Percentiles rank a stretch among this genome's conserved stretches.
phyloP scores from a whole-genome alignment of 2,113 vertebrate species.

The Vidua macroura region DNA sequence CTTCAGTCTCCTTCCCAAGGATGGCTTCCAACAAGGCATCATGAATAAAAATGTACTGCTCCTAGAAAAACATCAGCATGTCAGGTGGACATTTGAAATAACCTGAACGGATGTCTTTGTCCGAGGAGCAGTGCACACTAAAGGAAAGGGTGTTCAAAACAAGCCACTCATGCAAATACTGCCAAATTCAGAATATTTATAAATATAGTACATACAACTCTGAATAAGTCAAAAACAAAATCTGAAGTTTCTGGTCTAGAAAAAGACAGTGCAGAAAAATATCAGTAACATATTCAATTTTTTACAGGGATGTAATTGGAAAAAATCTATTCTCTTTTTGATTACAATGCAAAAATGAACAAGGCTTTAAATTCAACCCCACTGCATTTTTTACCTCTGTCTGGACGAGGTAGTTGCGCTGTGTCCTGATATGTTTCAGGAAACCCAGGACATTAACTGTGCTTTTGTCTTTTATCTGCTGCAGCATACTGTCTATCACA shows the following conservation, averaged over 20 bases:
- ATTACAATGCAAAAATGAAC: not conserved
- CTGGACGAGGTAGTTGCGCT: slow-evolving; percentile 97
- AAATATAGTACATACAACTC: not conserved
- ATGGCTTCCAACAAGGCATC: slow-evolving; percentile 95
- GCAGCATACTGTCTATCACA: slow-evolving; percentile 98
- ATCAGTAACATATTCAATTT: not conserved
- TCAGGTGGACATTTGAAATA: not conserved
- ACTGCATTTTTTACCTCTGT: slow-evolving; percentile 85
- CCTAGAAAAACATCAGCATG: slow-evolving; percentile 70
- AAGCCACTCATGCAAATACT: not conserved
- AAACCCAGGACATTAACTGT: slow-evolving; percentile 96
- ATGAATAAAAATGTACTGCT: slow-evolving; percentile 96
- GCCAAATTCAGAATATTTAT: not conserved
- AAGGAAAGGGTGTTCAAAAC: not conserved
- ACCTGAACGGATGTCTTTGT: not conserved
- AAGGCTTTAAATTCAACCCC: not conserved
- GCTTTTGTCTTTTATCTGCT: slow-evolving; percentile 96
- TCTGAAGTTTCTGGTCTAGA: not conserved
- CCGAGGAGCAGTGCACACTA: not conserved
- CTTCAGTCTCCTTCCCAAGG: slow-evolving; percentile 90
- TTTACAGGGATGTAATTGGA: not conserved
- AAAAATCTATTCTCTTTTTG: not conserved
- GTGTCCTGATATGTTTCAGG: slow-evolving; percentile 95
- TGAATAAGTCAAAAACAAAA: not conserved
- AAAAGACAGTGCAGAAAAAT: not conserved